Conservation (phyloP, 2,797 vertebrate species). For the Gorsachius magnificus region DNA sequence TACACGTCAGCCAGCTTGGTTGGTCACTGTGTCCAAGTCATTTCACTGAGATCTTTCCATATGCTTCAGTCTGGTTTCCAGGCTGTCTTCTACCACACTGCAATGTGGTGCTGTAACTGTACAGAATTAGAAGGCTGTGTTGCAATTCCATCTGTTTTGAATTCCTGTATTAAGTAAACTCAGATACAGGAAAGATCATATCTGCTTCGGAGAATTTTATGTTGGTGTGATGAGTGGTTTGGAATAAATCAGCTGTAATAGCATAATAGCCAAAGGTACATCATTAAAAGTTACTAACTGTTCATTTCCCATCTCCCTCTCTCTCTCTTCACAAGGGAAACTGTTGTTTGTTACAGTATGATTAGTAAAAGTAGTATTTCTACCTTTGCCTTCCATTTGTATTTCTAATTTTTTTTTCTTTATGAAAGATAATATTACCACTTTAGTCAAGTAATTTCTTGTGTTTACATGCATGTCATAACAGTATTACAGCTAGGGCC, state of each 20-base stretch:
- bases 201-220: background rate
- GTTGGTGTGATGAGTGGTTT: background rate
- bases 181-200: background rate
- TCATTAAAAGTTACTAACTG: background rate
- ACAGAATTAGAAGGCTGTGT: background rate
- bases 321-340: background rate
- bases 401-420: background rate
- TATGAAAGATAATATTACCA: background rate
- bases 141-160: background rate
- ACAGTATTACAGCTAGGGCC: background rate
- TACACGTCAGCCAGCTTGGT: background rate
- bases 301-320: background rate
- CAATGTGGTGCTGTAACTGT: fast-evolving
- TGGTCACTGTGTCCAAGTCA: background rate
- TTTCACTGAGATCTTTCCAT: background rate
- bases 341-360: background rate
- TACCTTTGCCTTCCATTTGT: background rate
- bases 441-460: background rate
- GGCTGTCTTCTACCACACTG: background rate
- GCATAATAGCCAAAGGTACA: background rate
- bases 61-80: background rate
- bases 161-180: background rate
- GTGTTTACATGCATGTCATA: background rate
- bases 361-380: background rate
- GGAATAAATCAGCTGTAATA: background rate